Evolutionary conservation across 2,888 invertebrate species (phyloP), one percentile per base, ranked within the genome.

Genomic region (Desoria tigrina): DNA sequence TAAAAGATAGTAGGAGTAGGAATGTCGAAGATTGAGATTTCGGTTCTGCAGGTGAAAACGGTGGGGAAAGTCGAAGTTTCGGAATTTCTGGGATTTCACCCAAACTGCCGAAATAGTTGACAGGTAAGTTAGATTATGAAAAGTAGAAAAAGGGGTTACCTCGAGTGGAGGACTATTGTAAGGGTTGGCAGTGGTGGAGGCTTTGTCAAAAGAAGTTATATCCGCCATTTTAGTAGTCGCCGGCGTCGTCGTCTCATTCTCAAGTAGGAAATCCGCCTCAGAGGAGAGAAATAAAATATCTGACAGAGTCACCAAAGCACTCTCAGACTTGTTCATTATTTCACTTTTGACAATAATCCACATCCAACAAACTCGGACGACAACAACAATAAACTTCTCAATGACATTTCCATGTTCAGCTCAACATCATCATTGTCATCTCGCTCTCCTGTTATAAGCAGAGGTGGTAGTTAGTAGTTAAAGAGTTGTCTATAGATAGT

Each of bases 171-270:
- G 73, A 54, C 66, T 71, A 49, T 65, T 66, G 53, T 68, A 63
- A 45, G 68, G 39, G 50, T 65, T 64, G 14, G 63, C 39, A 11
- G 71, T 69, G 50, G 71, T 57, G 11, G 61, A 45, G 11, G 56
- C 62, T 53, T 63, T 54, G 11, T 67, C 66, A 50, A 32, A 27
- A 39, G 57, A 39, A n/a, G 39, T 23, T 32, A 57, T 21, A 57
- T 57, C 57, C 39, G 14, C 57, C 59, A 66, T 66, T 28, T 61
- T 69, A 45, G 63, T 69, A 53, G 60, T 27, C 21, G 45, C 50
- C 55, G 71, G 66, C 61, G 73, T 61, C 68, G 71, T 68, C 68
- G 72, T 72, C 68, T 68, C 69, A 67, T 73, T 73, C 39, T 72
- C 71, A 37, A 65, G 65, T 32, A 71, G 65, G 51, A 69, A 57